A percentile compares a stretch with the other conserved stretches of the same genome.
Conservation (phyloP, 1,140 invertebrate genomes). For the Cydia amplana region DNA sequence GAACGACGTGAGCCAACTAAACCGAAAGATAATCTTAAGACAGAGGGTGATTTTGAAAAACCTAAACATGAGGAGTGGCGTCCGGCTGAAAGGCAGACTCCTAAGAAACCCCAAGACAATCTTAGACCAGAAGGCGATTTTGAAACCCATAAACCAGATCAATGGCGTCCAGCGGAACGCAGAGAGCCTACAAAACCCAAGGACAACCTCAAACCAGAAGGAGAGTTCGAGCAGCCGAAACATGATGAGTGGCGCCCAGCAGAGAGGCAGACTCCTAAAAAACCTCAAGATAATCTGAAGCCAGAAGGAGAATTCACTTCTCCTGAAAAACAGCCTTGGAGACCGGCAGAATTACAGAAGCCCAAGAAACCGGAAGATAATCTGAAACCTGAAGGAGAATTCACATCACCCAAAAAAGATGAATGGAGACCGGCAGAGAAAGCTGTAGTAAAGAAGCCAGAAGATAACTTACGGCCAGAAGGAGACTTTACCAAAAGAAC, state of each 20-base stretch:
- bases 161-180: constrained; percentile 76
- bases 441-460: constrained; percentile 67
- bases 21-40: constrained; percentile 71
- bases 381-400: constrained; percentile 80
- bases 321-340: constrained; percentile 75
- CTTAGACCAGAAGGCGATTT: constrained; percentile 79
- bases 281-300: constrained; percentile 75
- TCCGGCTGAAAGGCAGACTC: constrained; percentile 74
- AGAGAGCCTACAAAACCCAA: constrained; percentile 75
- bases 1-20: constrained; percentile 77
- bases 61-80: constrained; percentile 56
- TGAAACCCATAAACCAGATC: constrained; percentile 59
- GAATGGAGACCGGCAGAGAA: constrained; percentile 71
- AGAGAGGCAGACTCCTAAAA: constrained; percentile 59
- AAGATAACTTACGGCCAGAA: constrained; percentile 80
- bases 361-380: constrained; percentile 78
- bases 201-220: constrained; percentile 82
- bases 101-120: constrained; percentile 80
- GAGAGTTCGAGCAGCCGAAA: constrained; percentile 76
- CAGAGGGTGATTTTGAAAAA: constrained; percentile 75
- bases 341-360: constrained; percentile 70
- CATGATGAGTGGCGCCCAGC: constrained; percentile 69
- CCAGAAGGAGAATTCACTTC: constrained; percentile 81
- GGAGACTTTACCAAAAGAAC: constrained; percentile 80
- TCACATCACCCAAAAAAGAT: constrained; percentile 77